phyloP scores from a whole-genome alignment of 1,140 invertebrate genomes.

The Zaprionus taronus region DNA sequence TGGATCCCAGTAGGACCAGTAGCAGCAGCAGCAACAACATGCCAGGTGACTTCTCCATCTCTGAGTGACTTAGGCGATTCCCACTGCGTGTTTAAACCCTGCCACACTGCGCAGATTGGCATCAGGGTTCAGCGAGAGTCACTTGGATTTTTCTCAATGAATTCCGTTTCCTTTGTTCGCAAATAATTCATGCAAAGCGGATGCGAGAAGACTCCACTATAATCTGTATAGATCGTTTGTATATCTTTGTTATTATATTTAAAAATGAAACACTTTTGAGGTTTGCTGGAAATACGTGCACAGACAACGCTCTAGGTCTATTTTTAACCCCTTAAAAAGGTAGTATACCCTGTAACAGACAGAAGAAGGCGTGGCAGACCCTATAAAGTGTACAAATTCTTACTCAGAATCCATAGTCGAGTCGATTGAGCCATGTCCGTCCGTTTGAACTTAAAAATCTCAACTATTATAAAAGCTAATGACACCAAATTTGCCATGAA shows the following conservation, averaged over 20 bases:
- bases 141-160: constrained; percentile 27
- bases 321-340: background rate
- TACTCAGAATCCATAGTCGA: no score
- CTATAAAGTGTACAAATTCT: no score
- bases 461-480: no score
- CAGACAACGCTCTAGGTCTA: background rate
- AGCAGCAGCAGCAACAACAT: constrained; percentile 23
- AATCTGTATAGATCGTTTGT: background rate
- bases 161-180: background rate
- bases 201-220: background rate
- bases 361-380: no score
- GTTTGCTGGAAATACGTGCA: background rate
- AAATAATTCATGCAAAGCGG: background rate
- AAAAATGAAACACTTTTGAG: background rate
- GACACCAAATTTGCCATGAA: no score
- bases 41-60: constrained; percentile 45
- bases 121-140: constrained; percentile 30
- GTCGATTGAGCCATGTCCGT: no score
- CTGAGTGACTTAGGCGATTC: constrained; percentile 24
- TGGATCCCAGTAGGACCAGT: constrained; percentile 18
- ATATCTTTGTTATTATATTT: background rate
- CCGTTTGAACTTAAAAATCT: no score
- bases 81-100: constrained; percentile 18
- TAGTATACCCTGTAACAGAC: no score
- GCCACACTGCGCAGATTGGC: background rate